Evolutionary conservation across 2,113 vertebrate genomes (phyloP).

Genomic region (Peucedramus taeniatus): DNA sequence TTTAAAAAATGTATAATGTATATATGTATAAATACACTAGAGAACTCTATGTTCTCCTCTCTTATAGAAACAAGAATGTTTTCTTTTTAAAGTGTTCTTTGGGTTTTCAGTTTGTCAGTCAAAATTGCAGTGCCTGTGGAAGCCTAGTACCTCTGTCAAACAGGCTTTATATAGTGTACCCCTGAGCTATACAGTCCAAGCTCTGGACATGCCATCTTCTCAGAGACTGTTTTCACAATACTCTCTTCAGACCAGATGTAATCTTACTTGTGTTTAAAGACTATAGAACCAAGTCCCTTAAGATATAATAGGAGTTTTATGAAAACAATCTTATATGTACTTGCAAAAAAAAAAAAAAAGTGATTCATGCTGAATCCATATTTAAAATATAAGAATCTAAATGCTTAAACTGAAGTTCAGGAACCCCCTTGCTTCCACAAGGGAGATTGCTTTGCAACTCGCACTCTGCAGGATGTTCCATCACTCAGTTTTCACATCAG

Average conservation of each 20-base stretch:
- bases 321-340: not conserved
- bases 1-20: not conserved
- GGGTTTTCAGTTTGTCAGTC: not conserved
- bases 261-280: not conserved
- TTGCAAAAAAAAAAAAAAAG: not conserved
- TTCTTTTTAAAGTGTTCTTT: not conserved
- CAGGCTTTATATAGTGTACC: not conserved
- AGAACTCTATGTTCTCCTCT: not conserved
- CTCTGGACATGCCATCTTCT: not conserved
- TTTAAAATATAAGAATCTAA: not conserved
- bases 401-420: not conserved
- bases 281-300: not conserved
- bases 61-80: not conserved
- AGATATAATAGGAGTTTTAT: not conserved
- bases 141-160: not conserved
- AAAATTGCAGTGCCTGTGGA: not conserved
- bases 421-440: not conserved
- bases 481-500: constrained; percentile 3
- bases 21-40: not conserved
- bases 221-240: not conserved
- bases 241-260: not conserved
- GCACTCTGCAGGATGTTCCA: not conserved
- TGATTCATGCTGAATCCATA: not conserved
- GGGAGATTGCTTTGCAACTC: constrained; percentile 7
- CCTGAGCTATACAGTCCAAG: not conserved